phyloP scores from a whole-genome alignment of 2,113 vertebrate species.

The Bubo blakistoni region DNA sequence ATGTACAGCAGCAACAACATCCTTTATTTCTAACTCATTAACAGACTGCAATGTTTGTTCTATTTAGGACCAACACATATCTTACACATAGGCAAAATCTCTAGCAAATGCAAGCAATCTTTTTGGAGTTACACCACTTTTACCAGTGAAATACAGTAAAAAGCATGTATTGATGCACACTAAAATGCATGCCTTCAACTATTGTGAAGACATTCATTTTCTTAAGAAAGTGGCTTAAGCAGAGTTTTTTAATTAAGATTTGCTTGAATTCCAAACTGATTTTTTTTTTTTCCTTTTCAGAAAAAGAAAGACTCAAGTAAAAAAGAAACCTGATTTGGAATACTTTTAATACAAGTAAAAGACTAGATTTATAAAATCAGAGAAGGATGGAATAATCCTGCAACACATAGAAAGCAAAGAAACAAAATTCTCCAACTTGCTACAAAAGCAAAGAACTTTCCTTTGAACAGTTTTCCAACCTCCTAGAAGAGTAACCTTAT shows the following conservation, averaged over 20 bases:
- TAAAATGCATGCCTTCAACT: not conserved
- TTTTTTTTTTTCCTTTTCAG: not conserved
- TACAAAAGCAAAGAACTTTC: not conserved
- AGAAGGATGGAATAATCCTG: not conserved
- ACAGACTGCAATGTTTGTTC: not conserved
- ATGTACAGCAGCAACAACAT: not conserved
- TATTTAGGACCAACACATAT: not conserved
- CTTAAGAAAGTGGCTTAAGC: not conserved
- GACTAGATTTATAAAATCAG: not conserved
- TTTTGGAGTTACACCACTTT: not conserved
- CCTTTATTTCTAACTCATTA: not conserved
- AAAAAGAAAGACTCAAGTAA: fast-evolving
- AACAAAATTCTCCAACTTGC: not conserved
- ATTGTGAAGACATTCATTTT: not conserved
- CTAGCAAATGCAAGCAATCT: not conserved
- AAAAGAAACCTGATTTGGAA: not conserved
- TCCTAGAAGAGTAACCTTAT: not conserved
- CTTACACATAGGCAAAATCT: not conserved
- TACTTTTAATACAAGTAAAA: not conserved
- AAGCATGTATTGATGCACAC: not conserved
- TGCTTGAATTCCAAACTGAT: not conserved
- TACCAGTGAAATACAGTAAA: not conserved
- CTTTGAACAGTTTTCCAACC: not conserved
- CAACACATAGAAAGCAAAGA: not conserved
- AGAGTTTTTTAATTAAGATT: not conserved